Evolutionary conservation across 1,140 invertebrate species (phyloP).

Genomic region (Aphaenogaster ashmeadi): DNA sequence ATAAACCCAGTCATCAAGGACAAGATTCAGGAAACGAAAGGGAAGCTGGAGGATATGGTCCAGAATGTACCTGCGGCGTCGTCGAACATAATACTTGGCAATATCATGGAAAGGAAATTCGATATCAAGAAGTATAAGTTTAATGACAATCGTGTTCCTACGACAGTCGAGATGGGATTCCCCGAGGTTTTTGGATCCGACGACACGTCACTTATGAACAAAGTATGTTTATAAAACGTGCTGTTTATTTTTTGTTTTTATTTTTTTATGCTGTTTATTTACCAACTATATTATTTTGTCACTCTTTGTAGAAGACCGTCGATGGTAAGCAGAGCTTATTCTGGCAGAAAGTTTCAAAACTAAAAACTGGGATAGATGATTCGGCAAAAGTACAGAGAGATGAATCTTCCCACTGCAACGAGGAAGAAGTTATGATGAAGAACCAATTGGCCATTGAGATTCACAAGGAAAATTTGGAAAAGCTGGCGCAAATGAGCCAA

Average conservation of each 20-base stretch:
- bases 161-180: conserved; percentile 71
- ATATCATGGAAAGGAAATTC: conserved; percentile 89
- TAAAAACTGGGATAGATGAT: neutral
- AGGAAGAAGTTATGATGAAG: conserved; percentile 60
- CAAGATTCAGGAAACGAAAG: neutral
- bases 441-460: conserved; percentile 87
- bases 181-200: conserved; percentile 78
- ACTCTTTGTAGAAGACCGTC: conserved; percentile 52
- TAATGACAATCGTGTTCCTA: neutral
- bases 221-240: conserved; percentile 19
- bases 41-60: conserved; percentile 80
- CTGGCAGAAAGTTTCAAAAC: conserved; percentile 68
- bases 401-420: neutral
- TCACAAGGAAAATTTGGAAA: conserved; percentile 91
- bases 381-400: neutral
- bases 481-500: conserved; percentile 90
- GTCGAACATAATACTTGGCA: conserved; percentile 87
- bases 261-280: neutral
- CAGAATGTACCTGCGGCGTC: conserved; percentile 86
- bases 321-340: conserved; percentile 77
- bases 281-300: conserved; percentile 18
- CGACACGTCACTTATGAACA: conserved; percentile 22
- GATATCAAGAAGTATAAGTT: conserved; percentile 74
- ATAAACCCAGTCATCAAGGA: conserved; percentile 69
- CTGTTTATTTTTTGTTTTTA: conserved; percentile 8